Evolutionary conservation across 2,888 invertebrate genomes (phyloP), one percentile per base, ranked within the genome.

Genomic region (Portevinia maculata): DNA sequence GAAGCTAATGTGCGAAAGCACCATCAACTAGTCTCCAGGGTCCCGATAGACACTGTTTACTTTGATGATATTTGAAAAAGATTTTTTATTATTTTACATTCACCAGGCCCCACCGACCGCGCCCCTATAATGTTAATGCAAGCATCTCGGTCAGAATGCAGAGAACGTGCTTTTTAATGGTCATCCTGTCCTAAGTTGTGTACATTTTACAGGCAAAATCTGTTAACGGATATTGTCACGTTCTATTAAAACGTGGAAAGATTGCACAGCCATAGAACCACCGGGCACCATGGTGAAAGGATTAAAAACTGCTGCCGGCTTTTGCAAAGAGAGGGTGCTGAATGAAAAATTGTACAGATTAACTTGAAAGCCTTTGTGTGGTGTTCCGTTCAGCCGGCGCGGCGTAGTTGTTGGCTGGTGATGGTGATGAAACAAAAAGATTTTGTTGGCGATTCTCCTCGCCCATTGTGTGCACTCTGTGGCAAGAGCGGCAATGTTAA

Each of bases 171-270:
- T 76, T 81, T 81, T 76, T 81, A 76, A 65, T 76, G 70, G 81
- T 60, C 81, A 71, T 76, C 76, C 81, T 64, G 70, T 81, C 70
- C 81, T 81, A 81, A 81, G 59, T 81, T 81, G 81, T 81, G 81
- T 75, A 81, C 81, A 76, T 60, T 76, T 81, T 64, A 55, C 70
- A 65, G 48, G 75, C 70, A 39, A 71, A 81, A 70, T 81, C 76
- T 76, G 81, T 71, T 81, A 81, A 71, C 64, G 70, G 81, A 81
- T 81, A 81, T 81, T 81, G 81, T 81, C 81, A 81, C 81, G 81
- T 81, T 76, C 76, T 71, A 81, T 81, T 81, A 81, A 81, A 81
- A 81, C 81, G 76, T 81, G 69, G 76, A 81, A 75, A 70, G 64
- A 81, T 81, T 81, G 24, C 57, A 32, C 13, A 60, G 34, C 41